Conservation (phyloP, 2,888 invertebrate species). For the Zhuqinia jingwanae region DNA sequence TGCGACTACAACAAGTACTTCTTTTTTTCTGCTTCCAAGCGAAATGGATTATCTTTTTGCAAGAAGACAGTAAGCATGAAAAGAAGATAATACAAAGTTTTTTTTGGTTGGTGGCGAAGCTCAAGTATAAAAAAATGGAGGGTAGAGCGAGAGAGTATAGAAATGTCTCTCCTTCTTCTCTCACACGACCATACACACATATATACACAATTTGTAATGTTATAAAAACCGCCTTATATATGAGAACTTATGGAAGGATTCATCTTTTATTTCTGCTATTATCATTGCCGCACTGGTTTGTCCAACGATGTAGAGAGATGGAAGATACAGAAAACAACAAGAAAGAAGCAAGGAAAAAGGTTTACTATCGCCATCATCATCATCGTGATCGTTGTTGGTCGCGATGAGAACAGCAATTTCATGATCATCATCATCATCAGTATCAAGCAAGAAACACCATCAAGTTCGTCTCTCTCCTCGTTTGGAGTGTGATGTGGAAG, state of each 20-base stretch:
- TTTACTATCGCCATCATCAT: not conserved
- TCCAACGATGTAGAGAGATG: not conserved
- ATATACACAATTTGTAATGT: not conserved
- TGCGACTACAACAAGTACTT: not conserved
- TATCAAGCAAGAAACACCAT: no score
- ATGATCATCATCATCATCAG: not conserved
- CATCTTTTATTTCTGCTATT: constrained; percentile 25
- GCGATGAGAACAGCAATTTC: not conserved
- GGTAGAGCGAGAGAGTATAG: no score
- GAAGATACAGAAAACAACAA: not conserved
- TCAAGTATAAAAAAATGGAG: constrained; percentile 11
- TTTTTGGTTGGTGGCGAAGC: not conserved
- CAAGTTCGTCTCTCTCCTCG: no score
- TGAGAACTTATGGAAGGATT: constrained; percentile 10
- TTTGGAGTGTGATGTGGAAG: not conserved
- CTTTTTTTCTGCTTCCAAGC: not conserved
- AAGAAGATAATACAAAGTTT: constrained; percentile 13
- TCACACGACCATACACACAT: not conserved
- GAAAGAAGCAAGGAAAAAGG: not conserved
- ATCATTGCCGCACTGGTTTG: constrained; percentile 8
- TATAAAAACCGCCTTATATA: not conserved
- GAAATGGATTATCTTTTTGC: not conserved
- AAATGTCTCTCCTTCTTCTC: constrained; percentile 1
- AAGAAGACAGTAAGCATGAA: not conserved
- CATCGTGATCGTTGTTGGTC: not conserved